Evolutionary conservation across 2,888 invertebrate genomes (phyloP).

Genomic region (Eristalis pertinax): DNA sequence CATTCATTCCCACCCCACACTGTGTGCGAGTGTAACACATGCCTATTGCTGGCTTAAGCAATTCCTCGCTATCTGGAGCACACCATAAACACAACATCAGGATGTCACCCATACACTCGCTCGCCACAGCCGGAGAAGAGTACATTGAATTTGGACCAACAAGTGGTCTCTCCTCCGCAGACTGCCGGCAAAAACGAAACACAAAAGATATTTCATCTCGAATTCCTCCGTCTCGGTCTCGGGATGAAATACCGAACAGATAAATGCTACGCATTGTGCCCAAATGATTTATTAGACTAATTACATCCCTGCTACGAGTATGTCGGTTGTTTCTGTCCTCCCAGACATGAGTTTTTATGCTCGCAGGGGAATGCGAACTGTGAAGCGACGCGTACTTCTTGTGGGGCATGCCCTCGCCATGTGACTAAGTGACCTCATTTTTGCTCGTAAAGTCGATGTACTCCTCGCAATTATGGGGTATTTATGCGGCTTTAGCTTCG

Average conservation of each 20-base stretch:
- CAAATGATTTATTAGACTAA: neutral
- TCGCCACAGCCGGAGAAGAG: neutral
- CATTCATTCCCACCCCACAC: neutral
- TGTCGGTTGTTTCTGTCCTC: neutral
- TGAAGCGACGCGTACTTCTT: neutral
- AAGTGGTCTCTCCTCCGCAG: neutral
- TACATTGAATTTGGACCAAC: neutral
- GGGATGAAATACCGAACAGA: neutral
- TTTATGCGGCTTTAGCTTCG: neutral
- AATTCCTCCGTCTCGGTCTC: neutral
- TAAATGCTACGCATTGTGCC: slow-evolving; percentile 1
- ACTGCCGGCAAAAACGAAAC: neutral
- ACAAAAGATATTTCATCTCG: neutral
- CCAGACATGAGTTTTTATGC: neutral
- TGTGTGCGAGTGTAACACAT: neutral
- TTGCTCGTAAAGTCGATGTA: neutral
- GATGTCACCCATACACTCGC: neutral
- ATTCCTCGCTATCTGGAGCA: neutral
- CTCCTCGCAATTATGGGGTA: neutral
- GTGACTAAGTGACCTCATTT: neutral
- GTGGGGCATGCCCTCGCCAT: neutral
- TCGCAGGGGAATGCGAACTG: neutral
- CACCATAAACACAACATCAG: neutral
- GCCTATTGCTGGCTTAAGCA: neutral
- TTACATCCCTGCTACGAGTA: neutral